Percentiles rank a stretch among this genome's conserved stretches.
Evolutionary conservation across 2,888 invertebrate species (phyloP).

Genomic region (Synergus gifuensis): DNA sequence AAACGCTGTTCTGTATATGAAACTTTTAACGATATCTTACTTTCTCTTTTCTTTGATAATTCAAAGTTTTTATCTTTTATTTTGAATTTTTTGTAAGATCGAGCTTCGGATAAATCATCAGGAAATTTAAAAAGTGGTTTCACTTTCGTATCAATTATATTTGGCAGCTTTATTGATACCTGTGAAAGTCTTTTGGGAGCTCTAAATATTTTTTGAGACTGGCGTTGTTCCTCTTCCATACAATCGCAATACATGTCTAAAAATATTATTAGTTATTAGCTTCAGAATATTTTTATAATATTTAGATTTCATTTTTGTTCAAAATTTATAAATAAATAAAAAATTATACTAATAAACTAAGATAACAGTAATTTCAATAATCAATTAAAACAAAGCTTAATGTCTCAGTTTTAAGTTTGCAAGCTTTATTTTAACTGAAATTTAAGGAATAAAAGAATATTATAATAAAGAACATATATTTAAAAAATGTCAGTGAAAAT

Average conservation of each 20-base stretch:
- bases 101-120: slow-evolving; percentile 79
- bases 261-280: not conserved
- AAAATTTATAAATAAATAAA: not conserved
- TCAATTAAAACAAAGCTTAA: no score
- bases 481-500: not conserved
- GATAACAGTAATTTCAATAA: no score
- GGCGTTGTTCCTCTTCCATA: not conserved
- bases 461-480: no score
- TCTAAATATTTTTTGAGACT: not conserved
- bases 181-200: slow-evolving; percentile 75
- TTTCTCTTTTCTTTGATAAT: slow-evolving; percentile 41
- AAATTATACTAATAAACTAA: no score
- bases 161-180: slow-evolving; percentile 79
- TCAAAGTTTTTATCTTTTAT: slow-evolving; percentile 55
- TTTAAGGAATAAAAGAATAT: not conserved
- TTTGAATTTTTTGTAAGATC: slow-evolving; percentile 77
- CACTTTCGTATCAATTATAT: slow-evolving; percentile 77
- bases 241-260: not conserved
- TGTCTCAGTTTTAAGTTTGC: no score
- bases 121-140: slow-evolving; percentile 83
- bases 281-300: not conserved
- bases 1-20: slow-evolving; percentile 84
- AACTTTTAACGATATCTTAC: slow-evolving; percentile 72
- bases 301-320: not conserved
- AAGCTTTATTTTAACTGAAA: not conserved